Evolutionary conservation across 2,797 vertebrate species (phyloP), one percentile per base, ranked within the genome.

Genomic region (Rhodeus uyekii): DNA sequence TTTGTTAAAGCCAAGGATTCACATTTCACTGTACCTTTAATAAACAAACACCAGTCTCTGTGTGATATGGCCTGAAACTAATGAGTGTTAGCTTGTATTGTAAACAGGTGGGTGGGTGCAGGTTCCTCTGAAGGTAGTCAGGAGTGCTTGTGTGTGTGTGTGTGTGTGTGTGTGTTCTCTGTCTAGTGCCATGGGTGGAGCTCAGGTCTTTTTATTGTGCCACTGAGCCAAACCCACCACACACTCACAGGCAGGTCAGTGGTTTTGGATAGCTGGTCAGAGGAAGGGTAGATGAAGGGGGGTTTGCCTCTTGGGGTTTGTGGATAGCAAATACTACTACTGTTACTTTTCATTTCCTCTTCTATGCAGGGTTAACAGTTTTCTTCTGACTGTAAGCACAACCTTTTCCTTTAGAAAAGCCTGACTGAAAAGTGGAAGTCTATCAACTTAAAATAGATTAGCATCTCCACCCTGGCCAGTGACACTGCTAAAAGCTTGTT

Each of bases 341-440:
- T 87, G 87, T 86, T 86, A 82, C 89, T 90, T 90, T 91, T 89
- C 24, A 88, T 85, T 88, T 53, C 85, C 83, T 83, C 65, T 89
- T 84, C 80, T 90, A 82, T 77, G 46, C 81, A 87, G 89, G 90
- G 90, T 92, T 91, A 87, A 90, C 89, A 89, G 88, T 89, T 90
- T 89, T 60, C 27, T 60, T 72, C 3, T 81, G 90, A 93, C 91
- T 92, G 92, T 93, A 46, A 84, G 77, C 10, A 48, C 89, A 91
- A 80, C 83, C 88, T 90, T 83, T 91, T 6, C 58, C 92, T 90
- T 90, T 87, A 84, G 34, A 12, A 8, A 50, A 60, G 71, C 78
- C 81, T 32, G 85, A 86, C 39, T 80, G 91, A 90, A 90, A 91
- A 75, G 88, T 89, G 83, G 46, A 71, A 90, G 63, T 76, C 74